Conservation (phyloP, 2,797 vertebrate genomes). For the Acrossocheilus wenchowensis region DNA sequence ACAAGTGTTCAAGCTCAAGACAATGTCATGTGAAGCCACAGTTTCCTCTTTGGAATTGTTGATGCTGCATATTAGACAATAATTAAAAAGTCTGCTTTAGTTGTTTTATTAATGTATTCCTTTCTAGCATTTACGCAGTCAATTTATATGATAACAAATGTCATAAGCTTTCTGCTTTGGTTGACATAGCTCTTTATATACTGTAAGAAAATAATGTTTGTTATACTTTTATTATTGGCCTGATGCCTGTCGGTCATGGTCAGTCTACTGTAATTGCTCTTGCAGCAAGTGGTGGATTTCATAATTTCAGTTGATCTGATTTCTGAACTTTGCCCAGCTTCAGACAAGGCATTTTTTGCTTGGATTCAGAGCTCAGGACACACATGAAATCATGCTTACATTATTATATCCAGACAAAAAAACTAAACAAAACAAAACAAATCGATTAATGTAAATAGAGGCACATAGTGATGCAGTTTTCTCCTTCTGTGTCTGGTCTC, state of each 20-base stretch:
- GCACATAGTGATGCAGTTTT: background rate
- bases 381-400: background rate
- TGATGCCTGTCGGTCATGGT: background rate
- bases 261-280: slow-evolving; percentile 21
- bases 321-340: slow-evolving; percentile 57
- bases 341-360: slow-evolving; percentile 7
- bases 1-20: background rate
- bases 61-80: background rate
- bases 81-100: background rate
- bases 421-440: too few relatives aligned
- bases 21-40: background rate
- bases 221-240: slow-evolving; percentile 9
- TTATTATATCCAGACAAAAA: background rate
- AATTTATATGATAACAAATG: background rate
- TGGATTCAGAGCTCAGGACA: background rate
- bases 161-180: background rate
- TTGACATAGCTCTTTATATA: background rate
- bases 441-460: background rate
- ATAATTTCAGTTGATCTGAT: slow-evolving; percentile 43
- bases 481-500: background rate
- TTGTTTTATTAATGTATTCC: background rate
- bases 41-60: background rate
- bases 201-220: background rate
- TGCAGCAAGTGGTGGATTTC: slow-evolving; percentile 54
- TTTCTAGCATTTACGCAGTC: background rate